Evolutionary conservation across 2,113 vertebrate species (phyloP).

Genomic region (Xerus inauris): DNA sequence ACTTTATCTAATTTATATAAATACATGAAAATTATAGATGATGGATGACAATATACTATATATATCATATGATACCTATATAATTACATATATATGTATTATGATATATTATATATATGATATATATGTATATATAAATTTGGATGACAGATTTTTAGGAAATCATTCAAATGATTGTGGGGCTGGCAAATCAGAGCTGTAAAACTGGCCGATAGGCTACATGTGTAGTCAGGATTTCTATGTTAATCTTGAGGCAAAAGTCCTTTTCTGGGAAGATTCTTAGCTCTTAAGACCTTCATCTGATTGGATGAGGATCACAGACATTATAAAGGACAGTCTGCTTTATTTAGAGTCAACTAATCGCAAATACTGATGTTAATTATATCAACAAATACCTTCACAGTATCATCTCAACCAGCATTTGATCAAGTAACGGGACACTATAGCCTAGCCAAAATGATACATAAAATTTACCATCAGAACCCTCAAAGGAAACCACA

Average conservation of each 20-base stretch:
- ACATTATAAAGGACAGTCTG: background rate
- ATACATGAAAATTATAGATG: background rate
- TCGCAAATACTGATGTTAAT: background rate
- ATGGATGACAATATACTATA: background rate
- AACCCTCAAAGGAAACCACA: background rate
- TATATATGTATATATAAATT: background rate
- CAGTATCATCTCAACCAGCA: background rate
- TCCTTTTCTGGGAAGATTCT: background rate
- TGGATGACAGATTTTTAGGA: background rate
- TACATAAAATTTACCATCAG: background rate
- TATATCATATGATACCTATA: too few species aligned
- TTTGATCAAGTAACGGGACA: background rate
- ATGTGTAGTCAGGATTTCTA: background rate
- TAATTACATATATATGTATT: too few species aligned
- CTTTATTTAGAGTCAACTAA: background rate
- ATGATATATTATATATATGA: too few species aligned
- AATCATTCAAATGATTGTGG: background rate
- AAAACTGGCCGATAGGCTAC: background rate
- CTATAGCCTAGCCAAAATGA: background rate
- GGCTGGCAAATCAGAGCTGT: background rate
- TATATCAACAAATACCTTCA: background rate
- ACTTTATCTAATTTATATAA: background rate
- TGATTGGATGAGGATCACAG: background rate
- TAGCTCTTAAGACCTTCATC: background rate
- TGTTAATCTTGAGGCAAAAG: background rate